Evolutionary conservation across 2,888 invertebrate species (phyloP), one percentile per base, ranked within the genome.

Genomic region (Napeogenes sylphis): DNA sequence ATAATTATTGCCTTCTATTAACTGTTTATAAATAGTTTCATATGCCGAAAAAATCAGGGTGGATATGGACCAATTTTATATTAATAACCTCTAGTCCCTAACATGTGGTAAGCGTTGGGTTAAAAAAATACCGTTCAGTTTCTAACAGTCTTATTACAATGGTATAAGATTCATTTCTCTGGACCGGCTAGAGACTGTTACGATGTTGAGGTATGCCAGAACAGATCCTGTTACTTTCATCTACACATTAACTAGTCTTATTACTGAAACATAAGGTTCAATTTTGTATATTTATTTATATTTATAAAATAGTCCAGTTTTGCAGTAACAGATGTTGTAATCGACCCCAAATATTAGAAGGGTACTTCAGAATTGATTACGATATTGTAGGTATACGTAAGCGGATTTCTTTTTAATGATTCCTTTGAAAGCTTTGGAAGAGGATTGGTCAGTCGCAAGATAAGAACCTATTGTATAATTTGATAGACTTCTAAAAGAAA

Each of bases 341-440:
- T 82, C 83, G 81, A 81, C 80, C 80, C 80, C 77, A 81, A 78
- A 79, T 77, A 81, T 81, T 83, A 81, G 83, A 81, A 82, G 83
- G 82, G 83, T 81, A 82, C 86, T 87, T 73, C 76, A 81, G 77
- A 86, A 84, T 82, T 86, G 86, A 87, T 88, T 88, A 85, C 81
- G 78, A 72, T 68, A 74, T 82, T 81, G 82, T 84, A 77, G 75
- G 71, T 71, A 71, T 75, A 69, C 79, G 74, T 84, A 87, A 87
- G 88, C 82, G 83, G 87, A 87, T 87, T 87, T 81, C 78, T 82
- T 81, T 85, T 82, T 84, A 85, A 85, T 87, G 84, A 82, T 75
- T 70, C 70, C 71, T 73, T 72, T 71, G 70, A 71, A 69, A 66
- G 68, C 70, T 62, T 67, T 68, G 67, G 59, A 61, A 67, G 68